phyloP scores from a whole-genome alignment of 2,113 vertebrate genomes.

The Halcyon senegalensis region DNA sequence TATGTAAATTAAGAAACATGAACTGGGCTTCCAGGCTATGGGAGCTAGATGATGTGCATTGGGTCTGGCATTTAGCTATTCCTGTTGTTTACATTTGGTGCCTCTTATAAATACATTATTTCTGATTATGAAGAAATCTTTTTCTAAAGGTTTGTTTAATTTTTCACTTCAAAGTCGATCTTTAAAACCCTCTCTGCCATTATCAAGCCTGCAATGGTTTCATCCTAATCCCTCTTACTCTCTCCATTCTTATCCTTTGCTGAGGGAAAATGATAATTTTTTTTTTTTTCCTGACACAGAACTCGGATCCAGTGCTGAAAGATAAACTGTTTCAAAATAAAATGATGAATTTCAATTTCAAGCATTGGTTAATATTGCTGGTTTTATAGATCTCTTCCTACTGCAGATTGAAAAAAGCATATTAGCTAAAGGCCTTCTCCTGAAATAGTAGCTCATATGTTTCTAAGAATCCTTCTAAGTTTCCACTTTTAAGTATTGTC shows the following conservation, averaged over 20 bases:
- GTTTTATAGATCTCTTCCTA: constrained; percentile 22
- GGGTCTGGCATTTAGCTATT: neutral
- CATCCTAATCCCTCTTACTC: constrained; percentile 59
- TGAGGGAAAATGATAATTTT: constrained; percentile 39
- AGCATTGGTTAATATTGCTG: constrained; percentile 46
- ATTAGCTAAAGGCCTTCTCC: neutral
- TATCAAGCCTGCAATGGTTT: constrained; percentile 52
- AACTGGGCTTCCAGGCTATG: neutral
- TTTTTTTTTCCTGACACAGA: constrained; percentile 12
- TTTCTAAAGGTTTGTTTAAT: constrained; percentile 31
- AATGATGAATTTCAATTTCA: constrained; percentile 47
- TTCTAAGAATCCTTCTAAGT: neutral
- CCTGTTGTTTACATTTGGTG: constrained; percentile 51
- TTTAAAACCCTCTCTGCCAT: constrained; percentile 47
- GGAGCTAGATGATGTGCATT: neutral
- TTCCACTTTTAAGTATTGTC: neutral
- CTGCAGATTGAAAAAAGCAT: constrained; percentile 17
- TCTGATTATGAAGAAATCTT: constrained; percentile 15
- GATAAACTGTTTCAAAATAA: constrained; percentile 64
- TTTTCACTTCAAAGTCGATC: constrained; percentile 66
- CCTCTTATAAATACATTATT: neutral
- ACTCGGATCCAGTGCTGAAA: constrained; percentile 9
- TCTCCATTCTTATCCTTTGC: constrained; percentile 54
- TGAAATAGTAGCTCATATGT: neutral
- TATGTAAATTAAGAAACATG: neutral